phyloP scores from a whole-genome alignment of 2,888 invertebrate species.

The Heliconius ethilla region DNA sequence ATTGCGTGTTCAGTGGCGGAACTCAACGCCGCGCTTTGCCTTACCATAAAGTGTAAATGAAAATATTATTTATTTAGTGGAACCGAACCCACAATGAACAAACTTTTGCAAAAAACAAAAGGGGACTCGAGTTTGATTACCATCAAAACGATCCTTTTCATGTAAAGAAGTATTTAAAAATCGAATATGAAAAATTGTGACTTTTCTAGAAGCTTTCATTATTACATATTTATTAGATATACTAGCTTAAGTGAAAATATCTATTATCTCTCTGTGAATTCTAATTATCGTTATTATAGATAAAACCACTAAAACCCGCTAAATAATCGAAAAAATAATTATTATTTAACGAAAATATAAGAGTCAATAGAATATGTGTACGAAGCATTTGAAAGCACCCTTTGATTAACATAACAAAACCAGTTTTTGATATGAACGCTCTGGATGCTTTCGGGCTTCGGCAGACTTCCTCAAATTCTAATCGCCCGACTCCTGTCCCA shows the following conservation, averaged over 20 bases:
- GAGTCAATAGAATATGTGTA: background rate
- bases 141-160: background rate
- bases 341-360: background rate
- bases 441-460: background rate
- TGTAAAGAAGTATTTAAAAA: background rate
- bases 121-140: background rate
- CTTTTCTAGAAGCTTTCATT: background rate
- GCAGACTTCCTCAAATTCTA: background rate
- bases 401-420: constrained; percentile 24
- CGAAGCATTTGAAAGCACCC: background rate
- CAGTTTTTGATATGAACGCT: constrained; percentile 2
- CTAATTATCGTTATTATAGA: background rate
- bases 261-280: background rate
- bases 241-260: background rate
- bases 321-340: background rate
- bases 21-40: no score
- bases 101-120: no score
- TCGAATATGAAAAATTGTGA: background rate
- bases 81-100: no score
- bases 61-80: no score
- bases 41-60: no score
- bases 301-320: background rate
- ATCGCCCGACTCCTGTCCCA: constrained; percentile 12
- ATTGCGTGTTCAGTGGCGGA: no score
- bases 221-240: background rate